Evolutionary conservation across 2,113 vertebrate species (phyloP).

Genomic region (Sminthopsis crassicaudata): DNA sequence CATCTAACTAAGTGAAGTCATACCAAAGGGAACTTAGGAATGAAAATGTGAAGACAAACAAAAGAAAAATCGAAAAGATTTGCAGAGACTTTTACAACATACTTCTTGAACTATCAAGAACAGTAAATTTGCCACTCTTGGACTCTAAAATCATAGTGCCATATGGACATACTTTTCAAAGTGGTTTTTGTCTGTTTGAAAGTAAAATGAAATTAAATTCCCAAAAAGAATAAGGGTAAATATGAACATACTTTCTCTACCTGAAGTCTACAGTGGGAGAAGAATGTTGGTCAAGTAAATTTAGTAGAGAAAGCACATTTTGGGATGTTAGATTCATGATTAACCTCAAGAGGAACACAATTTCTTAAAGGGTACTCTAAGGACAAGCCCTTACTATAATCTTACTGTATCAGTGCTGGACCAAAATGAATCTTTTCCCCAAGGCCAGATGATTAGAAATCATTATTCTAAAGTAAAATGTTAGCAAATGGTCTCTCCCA

Average conservation of each 20-base stretch:
- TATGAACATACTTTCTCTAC: not conserved
- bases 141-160: not conserved
- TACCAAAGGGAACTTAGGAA: not conserved
- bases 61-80: not conserved
- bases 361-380: not conserved
- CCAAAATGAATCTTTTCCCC: not conserved
- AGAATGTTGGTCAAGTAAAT: not conserved
- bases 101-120: not conserved
- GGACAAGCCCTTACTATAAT: not conserved
- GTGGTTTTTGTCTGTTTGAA: not conserved
- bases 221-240: not conserved
- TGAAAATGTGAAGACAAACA: not conserved
- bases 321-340: not conserved
- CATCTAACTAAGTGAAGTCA: not conserved
- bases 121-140: not conserved
- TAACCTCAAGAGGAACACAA: not conserved
- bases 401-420: not conserved
- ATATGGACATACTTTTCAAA: not conserved
- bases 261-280: not conserved
- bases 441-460: not conserved
- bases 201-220: not conserved
- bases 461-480: not conserved
- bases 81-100: not conserved
- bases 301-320: not conserved
- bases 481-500: not conserved